Percentiles rank a stretch among this genome's conserved stretches.
phyloP scores from a whole-genome alignment of 2,113 vertebrate genomes.

The Serinus canaria region DNA sequence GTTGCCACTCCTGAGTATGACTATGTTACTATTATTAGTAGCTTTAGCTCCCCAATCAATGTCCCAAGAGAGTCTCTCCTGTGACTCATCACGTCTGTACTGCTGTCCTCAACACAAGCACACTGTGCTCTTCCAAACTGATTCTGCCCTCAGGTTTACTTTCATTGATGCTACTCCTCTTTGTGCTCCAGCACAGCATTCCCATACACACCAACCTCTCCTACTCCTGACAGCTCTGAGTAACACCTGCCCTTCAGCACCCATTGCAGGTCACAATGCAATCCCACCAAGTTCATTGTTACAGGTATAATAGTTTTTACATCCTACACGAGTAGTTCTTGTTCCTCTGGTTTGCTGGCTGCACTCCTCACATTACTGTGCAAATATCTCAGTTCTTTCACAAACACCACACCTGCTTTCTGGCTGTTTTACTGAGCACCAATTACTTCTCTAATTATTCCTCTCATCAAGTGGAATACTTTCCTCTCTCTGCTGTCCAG shows the following conservation, averaged over 20 bases:
- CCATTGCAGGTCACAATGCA: neutral
- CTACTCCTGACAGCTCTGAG: neutral
- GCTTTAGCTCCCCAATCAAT: neutral
- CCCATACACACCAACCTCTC: neutral
- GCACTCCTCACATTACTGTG: neutral
- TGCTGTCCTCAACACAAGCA: neutral
- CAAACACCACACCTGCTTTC: slow-evolving; percentile 26
- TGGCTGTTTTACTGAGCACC: neutral
- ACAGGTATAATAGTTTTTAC: neutral
- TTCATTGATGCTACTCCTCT: neutral
- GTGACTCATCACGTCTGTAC: accelerated
- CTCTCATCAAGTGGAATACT: neutral
- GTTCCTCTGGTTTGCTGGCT: slow-evolving; percentile 53
- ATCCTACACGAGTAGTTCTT: slow-evolving; percentile 13
- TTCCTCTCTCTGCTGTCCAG: neutral
- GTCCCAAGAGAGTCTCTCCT: neutral
- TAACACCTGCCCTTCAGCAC: neutral
- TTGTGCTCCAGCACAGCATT: neutral
- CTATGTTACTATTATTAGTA: neutral
- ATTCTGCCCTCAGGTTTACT: neutral
- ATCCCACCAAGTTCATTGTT: neutral
- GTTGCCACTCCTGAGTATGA: neutral
- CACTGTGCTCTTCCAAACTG: neutral
- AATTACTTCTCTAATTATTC: slow-evolving; percentile 44
- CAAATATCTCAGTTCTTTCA: neutral